Conservation (phyloP, 2,113 vertebrate genomes). For the Grantiella picta region DNA sequence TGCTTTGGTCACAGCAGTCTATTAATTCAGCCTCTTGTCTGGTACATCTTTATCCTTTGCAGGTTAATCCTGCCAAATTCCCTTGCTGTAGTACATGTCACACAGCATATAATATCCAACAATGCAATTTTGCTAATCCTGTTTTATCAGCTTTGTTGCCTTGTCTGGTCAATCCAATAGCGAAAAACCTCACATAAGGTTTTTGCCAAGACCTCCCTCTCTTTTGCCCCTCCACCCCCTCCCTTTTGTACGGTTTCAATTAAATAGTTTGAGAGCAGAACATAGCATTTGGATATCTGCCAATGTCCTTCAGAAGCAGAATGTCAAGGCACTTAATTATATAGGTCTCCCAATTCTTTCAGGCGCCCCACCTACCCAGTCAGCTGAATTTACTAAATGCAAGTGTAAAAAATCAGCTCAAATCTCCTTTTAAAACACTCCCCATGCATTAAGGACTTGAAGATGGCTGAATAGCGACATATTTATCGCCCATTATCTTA, state of each 20-base stretch:
- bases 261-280: slow-evolving; percentile 75
- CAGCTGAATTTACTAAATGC: slow-evolving; percentile 16
- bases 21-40: slow-evolving; percentile 78
- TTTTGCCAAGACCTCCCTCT: slow-evolving; percentile 66
- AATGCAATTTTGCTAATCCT: slow-evolving; percentile 82
- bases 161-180: slow-evolving; percentile 80
- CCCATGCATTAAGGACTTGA: slow-evolving; percentile 1
- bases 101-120: slow-evolving; percentile 77
- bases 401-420: slow-evolving; percentile 40
- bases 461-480: neutral
- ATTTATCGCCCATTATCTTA: slow-evolving; percentile 33
- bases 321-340: slow-evolving; percentile 75
- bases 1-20: slow-evolving; percentile 65
- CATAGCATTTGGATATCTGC: slow-evolving; percentile 71
- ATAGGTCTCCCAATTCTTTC: slow-evolving; percentile 48
- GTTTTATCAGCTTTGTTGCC: slow-evolving; percentile 79
- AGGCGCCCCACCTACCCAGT: slow-evolving; percentile 32
- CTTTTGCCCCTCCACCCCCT: neutral
- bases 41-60: slow-evolving; percentile 75
- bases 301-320: slow-evolving; percentile 81
- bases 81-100: slow-evolving; percentile 73
- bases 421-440: slow-evolving; percentile 30
- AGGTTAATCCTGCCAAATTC: slow-evolving; percentile 83
- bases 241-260: slow-evolving; percentile 71
- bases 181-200: slow-evolving; percentile 69